A percentile compares a stretch with the other conserved stretches of the same genome.
phyloP scores from a whole-genome alignment of 1,140 invertebrate genomes.

The Drosophila sucinea region DNA sequence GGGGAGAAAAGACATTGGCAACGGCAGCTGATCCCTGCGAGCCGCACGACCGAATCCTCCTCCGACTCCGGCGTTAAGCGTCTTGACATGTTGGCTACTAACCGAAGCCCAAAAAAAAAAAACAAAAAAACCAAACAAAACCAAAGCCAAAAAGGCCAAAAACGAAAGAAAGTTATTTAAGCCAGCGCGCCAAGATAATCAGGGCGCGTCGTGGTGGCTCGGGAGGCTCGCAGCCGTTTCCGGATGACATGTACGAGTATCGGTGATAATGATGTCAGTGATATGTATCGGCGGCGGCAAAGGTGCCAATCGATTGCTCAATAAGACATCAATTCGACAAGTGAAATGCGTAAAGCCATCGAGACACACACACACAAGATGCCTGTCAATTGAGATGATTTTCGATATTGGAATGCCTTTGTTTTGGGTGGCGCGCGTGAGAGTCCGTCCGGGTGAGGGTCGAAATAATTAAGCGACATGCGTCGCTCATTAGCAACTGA shows the following conservation, averaged over 20 bases:
- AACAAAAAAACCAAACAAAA: constrained; percentile 24
- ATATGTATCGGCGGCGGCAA: constrained; percentile 45
- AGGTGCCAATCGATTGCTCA: constrained; percentile 76
- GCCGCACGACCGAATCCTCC: constrained; percentile 68
- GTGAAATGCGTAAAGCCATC: constrained; percentile 39
- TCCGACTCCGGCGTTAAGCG: constrained; percentile 60
- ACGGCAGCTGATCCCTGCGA: constrained; percentile 61
- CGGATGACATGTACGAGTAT: constrained; percentile 32
- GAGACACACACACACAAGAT: constrained; percentile 25
- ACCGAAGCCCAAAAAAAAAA: constrained; percentile 19
- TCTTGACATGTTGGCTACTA: constrained; percentile 72
- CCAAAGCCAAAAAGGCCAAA: constrained; percentile 1
- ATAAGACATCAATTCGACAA: constrained; percentile 43
- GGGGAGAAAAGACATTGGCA: constrained; percentile 12
- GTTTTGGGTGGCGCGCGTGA: neutral
- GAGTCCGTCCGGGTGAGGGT: neutral
- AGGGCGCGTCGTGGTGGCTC: constrained; percentile 44
- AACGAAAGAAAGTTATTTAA: constrained; percentile 71
- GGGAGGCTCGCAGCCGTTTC: constrained; percentile 1
- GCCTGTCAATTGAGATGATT: constrained; percentile 32
- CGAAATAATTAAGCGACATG: constrained; percentile 47
- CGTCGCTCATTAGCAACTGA: constrained; percentile 58
- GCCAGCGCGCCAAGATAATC: constrained; percentile 57
- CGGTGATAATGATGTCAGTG: constrained; percentile 70
- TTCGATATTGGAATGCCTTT: constrained; percentile 14